These are phyloP conservation scores for Eristalinus aeneus DNA, from an alignment of 2,888 invertebrate species.

Conservation along the genomic window DNA sequence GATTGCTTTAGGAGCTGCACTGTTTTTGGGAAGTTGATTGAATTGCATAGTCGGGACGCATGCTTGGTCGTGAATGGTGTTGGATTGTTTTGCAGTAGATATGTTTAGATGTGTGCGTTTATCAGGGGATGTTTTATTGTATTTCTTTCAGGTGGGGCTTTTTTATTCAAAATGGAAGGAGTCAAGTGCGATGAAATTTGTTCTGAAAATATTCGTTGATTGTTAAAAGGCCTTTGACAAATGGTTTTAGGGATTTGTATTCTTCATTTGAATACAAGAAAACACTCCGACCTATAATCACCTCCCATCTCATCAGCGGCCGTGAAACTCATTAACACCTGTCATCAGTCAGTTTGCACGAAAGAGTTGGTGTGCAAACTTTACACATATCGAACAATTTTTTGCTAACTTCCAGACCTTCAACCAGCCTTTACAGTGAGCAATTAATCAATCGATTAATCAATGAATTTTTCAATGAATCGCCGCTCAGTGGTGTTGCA, in stretches of 20 bases:
- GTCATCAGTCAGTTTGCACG: neutral
- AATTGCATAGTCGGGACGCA: neutral
- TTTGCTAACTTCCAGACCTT: neutral
- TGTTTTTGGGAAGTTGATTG: conserved; percentile 26
- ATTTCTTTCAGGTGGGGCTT: too few species aligned
- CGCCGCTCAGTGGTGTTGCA: conserved; percentile 29
- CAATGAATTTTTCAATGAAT: too few species aligned
- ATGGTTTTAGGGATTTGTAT: too few species aligned
- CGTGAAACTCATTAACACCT: neutral
- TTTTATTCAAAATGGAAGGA: too few species aligned
- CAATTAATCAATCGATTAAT: conserved; percentile 17
- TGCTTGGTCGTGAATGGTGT: neutral
- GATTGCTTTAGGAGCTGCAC: conserved; percentile 50
- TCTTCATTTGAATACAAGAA: too few species aligned
- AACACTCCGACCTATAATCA: too few species aligned
- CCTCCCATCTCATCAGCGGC: neutral
- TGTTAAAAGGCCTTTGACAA: too few species aligned
- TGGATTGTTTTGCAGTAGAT: too few species aligned
- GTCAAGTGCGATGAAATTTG: too few species aligned
- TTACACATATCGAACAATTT: neutral
- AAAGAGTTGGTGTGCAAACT: neutral
- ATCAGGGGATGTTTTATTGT: too few species aligned
- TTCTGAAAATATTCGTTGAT: too few species aligned
- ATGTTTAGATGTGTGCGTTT: too few species aligned
- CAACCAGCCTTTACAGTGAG: neutral